Conservation (phyloP, 1,140 invertebrate species). For the Aphis craccivora region DNA sequence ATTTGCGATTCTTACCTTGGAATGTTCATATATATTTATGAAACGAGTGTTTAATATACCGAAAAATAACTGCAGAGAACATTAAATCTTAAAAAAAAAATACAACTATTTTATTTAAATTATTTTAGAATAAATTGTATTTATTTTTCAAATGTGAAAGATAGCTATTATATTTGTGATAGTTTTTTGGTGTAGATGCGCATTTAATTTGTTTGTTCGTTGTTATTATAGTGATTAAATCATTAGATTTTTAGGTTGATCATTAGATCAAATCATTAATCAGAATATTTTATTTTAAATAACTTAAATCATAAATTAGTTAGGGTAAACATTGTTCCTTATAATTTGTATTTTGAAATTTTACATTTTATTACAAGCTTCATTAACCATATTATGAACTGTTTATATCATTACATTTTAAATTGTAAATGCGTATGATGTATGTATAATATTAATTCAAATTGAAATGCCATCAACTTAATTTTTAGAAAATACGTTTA, state of each 20-base stretch:
- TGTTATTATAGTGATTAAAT: neutral
- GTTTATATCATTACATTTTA: too few species aligned
- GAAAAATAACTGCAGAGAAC: neutral
- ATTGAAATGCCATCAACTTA: neutral
- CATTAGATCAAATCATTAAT: neutral
- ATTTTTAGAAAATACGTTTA: neutral
- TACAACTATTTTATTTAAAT: neutral
- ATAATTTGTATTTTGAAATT: neutral
- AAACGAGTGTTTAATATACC: neutral
- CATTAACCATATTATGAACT: neutral
- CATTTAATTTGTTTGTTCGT: neutral
- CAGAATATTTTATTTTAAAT: neutral
- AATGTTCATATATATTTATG: neutral
- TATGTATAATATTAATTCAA: neutral
- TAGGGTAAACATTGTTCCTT: neutral
- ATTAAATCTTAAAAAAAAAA: neutral
- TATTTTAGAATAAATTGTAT: neutral
- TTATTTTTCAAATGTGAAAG: neutral
- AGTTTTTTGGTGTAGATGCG: neutral
- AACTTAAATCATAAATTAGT: neutral
- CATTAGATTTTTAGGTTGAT: too few species aligned
- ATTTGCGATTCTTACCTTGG: conserved; percentile 2
- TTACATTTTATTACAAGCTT: neutral
- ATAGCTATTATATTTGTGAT: neutral
- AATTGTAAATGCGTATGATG: neutral